These are phyloP conservation scores for Caenorhabditis latens DNA, from an alignment of 1,140 invertebrate species.

Conservation along the genomic window DNA sequence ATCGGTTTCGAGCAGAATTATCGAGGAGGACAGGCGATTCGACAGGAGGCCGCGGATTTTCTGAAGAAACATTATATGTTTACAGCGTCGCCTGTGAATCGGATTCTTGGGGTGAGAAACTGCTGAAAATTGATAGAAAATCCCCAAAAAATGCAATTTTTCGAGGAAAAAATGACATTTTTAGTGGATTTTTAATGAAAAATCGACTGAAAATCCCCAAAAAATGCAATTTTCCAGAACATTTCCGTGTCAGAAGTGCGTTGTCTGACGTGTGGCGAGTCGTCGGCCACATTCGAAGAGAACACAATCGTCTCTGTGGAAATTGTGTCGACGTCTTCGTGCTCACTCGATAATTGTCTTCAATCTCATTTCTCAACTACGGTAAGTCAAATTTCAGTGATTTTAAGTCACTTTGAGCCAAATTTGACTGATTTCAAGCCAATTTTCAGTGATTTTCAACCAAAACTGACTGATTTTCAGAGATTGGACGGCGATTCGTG, in stretches of 20 bases:
- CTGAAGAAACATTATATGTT: constrained; percentile 47
- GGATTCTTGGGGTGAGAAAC: constrained; percentile 40
- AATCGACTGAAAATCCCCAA: not conserved
- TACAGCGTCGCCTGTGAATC: constrained; percentile 57
- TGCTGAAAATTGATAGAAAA: not conserved
- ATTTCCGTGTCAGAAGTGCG: not conserved
- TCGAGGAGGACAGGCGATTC: constrained; percentile 29
- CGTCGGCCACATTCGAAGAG: constrained; percentile 15
- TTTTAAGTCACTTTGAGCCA: too few species aligned
- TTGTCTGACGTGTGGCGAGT: constrained; percentile 4
- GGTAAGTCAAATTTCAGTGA: not conserved
- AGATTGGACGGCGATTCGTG: constrained; percentile 56
- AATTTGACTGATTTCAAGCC: too few species aligned
- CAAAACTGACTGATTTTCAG: not conserved
- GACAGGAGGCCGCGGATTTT: constrained; percentile 42
- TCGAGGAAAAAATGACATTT: not conserved
- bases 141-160: constrained; percentile 22
- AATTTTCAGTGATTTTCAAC: not conserved
- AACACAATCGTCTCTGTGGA: constrained; percentile 6
- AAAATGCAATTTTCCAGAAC: not conserved
- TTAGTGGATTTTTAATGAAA: not conserved
- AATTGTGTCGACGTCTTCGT: not conserved
- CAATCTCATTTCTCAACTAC: constrained; percentile 49
- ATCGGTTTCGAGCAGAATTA: constrained; percentile 56
- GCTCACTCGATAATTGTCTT: constrained; percentile 58